Percentiles rank a stretch among this genome's conserved stretches.
Conservation (phyloP, 1,140 invertebrate genomes). For the Cydia pomonella region DNA sequence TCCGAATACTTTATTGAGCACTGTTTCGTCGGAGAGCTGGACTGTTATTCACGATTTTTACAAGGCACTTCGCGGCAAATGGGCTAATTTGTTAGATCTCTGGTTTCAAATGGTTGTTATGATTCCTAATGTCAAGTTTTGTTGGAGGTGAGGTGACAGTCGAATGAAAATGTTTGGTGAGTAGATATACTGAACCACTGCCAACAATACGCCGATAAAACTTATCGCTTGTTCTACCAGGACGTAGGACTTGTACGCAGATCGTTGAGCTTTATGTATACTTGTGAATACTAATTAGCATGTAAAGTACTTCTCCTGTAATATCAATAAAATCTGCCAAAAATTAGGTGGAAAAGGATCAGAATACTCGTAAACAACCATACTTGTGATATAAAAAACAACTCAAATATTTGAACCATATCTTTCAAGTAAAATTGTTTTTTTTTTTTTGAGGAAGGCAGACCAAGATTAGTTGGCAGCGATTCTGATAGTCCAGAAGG, state of each 20-base stretch:
- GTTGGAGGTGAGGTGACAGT: background rate
- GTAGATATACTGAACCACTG: conserved; percentile 39
- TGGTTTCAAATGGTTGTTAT: background rate
- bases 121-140: background rate
- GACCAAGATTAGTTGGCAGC: no score
- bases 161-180: conserved; percentile 41
- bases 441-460: no score
- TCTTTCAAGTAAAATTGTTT: no score
- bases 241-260: conserved; percentile 44
- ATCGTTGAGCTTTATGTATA: conserved; percentile 40
- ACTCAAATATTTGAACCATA: no score
- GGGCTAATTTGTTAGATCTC: background rate
- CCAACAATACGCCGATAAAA: conserved; percentile 75
- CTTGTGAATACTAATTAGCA: conserved; percentile 22
- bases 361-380: background rate
- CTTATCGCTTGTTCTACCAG: conserved; percentile 54
- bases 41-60: background rate
- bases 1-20: conserved; percentile 57
- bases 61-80: background rate
- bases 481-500: no score
- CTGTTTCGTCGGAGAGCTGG: conserved; percentile 54
- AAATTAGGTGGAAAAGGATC: background rate
- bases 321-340: background rate
- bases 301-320: background rate
- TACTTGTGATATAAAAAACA: background rate